A percentile compares a stretch with the other conserved stretches of the same genome.
These are phyloP conservation scores for Diadema setosum DNA, from an alignment of 35 echinoderm and acorn worm genomes.

Conservation along the genomic window DNA sequence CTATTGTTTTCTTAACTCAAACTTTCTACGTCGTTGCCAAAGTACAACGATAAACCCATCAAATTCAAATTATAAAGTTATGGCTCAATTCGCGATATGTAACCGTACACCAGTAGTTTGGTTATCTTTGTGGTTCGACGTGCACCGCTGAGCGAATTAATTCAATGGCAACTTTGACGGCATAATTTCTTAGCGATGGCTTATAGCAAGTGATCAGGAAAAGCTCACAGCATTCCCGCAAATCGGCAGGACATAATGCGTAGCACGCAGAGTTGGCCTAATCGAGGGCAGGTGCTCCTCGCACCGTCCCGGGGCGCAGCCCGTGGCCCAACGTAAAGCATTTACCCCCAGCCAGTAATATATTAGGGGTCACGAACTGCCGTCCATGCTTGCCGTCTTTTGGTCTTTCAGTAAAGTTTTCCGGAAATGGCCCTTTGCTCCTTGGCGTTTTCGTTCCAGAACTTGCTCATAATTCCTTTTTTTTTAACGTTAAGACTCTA, in stretches of 20 bases:
- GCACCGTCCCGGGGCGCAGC: neutral
- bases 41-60: neutral
- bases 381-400: too few species aligned
- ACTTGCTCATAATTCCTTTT: too few species aligned
- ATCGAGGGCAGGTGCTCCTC: slow-evolving; percentile 18
- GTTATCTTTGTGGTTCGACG: neutral
- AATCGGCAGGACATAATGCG: neutral
- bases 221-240: neutral
- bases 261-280: neutral
- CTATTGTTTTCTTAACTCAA: too few species aligned
- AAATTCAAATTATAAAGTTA: neutral
- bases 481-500: too few species aligned
- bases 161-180: slow-evolving; percentile 22
- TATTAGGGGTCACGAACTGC: slow-evolving; percentile 18
- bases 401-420: too few species aligned
- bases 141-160: neutral
- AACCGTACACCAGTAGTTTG: neutral
- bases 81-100: neutral
- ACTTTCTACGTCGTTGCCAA: too few species aligned
- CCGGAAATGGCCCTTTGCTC: too few species aligned
- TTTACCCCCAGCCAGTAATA: slow-evolving; percentile 17
- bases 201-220: neutral
- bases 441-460: too few species aligned
- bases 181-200: neutral
- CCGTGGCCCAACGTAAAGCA: neutral